Evolutionary conservation across 2,888 invertebrate genomes (phyloP).

Genomic region (Dromius quadrimaculatus): DNA sequence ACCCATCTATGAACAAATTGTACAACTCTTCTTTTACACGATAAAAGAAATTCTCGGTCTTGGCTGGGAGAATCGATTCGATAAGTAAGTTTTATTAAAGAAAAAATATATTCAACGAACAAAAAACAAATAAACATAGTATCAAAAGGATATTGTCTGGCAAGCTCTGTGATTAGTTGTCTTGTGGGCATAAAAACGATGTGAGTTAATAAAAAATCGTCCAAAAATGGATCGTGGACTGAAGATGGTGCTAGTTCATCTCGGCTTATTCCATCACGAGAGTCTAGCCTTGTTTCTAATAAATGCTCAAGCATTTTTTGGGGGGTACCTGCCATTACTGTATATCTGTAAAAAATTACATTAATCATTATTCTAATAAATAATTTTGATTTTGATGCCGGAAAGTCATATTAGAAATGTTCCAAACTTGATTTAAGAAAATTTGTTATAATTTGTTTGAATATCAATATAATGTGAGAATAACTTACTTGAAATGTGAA

Average conservation of each 20-base stretch:
- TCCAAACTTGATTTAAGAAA: too few relatives aligned
- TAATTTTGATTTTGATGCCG: not conserved
- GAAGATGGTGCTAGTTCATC: slow-evolving; percentile 64
- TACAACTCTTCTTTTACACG: slow-evolving; percentile 80
- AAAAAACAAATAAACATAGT: not conserved
- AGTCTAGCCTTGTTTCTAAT: slow-evolving; percentile 82
- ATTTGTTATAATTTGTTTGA: too few relatives aligned
- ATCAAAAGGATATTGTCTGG: slow-evolving; percentile 83
- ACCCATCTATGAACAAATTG: slow-evolving; percentile 85
- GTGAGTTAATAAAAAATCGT: slow-evolving; percentile 86
- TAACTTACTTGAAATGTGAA: slow-evolving; percentile 76
- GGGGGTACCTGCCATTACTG: slow-evolving; percentile 88
- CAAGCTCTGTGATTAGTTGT: slow-evolving; percentile 78
- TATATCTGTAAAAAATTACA: slow-evolving; percentile 72
- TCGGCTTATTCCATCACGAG: slow-evolving; percentile 67
- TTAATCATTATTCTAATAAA: not conserved
- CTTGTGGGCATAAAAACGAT: slow-evolving; percentile 85
- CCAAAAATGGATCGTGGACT: slow-evolving; percentile 79
- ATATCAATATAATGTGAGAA: too few relatives aligned
- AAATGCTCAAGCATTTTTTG: slow-evolving; percentile 89
- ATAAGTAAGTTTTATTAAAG: slow-evolving; percentile 70
- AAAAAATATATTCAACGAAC: slow-evolving; percentile 55
- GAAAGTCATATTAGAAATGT: not conserved
- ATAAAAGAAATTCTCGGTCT: slow-evolving; percentile 76
- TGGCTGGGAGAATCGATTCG: slow-evolving; percentile 71